Base-by-base conservation (phyloP, 2,888 invertebrate species). In the Eristalis tenax region DNA sequence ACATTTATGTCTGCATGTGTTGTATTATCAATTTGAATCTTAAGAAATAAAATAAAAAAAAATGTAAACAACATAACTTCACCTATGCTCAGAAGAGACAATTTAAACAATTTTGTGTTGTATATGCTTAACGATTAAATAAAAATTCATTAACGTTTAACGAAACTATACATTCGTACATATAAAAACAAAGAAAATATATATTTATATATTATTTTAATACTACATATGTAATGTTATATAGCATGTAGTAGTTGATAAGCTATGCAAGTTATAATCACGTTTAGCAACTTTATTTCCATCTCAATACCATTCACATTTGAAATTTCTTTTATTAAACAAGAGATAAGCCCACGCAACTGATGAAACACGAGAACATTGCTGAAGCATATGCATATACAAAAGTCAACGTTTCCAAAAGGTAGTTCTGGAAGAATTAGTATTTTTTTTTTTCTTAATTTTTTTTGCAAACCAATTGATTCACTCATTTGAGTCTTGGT, bases 101-200 rank as follows among this genome's bases (percentile, higher is more conserved):
- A 2, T 71, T 40, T 40, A 79, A 84, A 76, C 79, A 84, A 71
- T 84, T 70, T 65, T 1, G 22, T 66, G 15, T 68, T 63, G 68
- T 50, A 63, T 76, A 75, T 74, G 68, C 77, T 85, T 85, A 85
- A 77, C 77, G n/a, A 69, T 77, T 74, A 65, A 69, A 66, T 86
- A 86, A 75, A 87, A 87, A 85, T 57, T 69, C 77, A 81, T 78
- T 56, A 86, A 50, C 50, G 18, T 50, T 50, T 50, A 50, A 50
- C 50, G 50, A 50, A 50, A 50, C 50, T 50, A 50, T 50, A 50
- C 50, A 26, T 32, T 18, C 50, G 8, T 32, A 63, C 13, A 26
- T 28, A 61, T 28, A 85, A 82, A 82, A 78, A 70, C 70, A 78
- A 86, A 69, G 38, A 78, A 82, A 71, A 64, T 71, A 76, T 68